These are phyloP conservation scores for Aphyosemion australe DNA, from an alignment of 2,113 vertebrate genomes.

Conservation along the genomic window DNA sequence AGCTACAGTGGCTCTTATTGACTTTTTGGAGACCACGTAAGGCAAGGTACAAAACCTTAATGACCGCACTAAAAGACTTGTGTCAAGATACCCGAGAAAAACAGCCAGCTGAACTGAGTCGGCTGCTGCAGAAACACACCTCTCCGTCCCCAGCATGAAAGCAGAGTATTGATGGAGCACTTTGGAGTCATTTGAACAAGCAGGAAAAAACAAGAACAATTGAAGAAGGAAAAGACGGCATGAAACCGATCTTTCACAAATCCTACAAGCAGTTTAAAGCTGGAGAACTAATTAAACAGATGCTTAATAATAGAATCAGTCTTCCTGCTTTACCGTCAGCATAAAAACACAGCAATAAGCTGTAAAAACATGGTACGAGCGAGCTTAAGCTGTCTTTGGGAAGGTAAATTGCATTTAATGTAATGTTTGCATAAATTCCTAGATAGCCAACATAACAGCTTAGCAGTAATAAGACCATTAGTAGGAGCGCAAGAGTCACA, in stretches of 20 bases:
- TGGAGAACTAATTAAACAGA: not conserved
- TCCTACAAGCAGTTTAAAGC: conserved; percentile 2
- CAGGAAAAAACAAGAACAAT: conserved; percentile 15
- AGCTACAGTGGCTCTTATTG: conserved; percentile 55
- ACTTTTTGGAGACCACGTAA: conserved; percentile 51
- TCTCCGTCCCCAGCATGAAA: conserved; percentile 25
- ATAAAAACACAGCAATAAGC: conserved; percentile 2
- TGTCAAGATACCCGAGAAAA: conserved; percentile 38
- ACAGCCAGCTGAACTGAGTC: conserved; percentile 31
- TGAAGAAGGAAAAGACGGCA: conserved; percentile 7
- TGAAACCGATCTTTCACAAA: conserved; percentile 6
- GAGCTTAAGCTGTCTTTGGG: conserved; percentile 6
- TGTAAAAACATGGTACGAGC: not conserved
- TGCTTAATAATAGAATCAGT: not conserved
- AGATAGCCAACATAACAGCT: conserved; percentile 20
- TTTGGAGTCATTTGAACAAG: conserved; percentile 40
- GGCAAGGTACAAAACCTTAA: conserved; percentile 63
- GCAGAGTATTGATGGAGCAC: conserved; percentile 43
- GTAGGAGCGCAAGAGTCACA: conserved; percentile 35
- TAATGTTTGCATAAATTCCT: conserved; percentile 29
- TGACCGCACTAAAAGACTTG: conserved; percentile 35
- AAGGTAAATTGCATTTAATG: conserved; percentile 25
- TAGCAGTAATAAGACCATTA: conserved; percentile 38
- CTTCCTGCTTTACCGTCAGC: not conserved
- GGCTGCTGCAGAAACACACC: conserved; percentile 13